phyloP scores from a whole-genome alignment of 2,888 invertebrate species.

The Rhyacophila evoluta region DNA sequence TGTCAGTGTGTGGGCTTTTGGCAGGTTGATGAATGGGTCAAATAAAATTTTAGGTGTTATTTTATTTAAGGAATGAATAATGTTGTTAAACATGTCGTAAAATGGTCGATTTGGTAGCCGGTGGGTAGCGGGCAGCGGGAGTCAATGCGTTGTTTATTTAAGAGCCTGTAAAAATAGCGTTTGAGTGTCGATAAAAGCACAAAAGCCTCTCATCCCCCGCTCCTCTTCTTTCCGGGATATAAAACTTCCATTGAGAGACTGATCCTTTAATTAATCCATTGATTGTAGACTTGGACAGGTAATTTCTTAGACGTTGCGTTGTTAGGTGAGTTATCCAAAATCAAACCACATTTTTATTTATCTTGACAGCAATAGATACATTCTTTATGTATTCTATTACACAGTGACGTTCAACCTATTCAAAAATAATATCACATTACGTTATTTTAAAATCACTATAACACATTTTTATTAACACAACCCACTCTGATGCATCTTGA shows the following conservation, averaged over 20 bases:
- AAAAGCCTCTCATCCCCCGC: background rate
- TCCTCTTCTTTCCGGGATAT: background rate
- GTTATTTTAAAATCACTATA: too few relatives aligned
- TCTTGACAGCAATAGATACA: background rate
- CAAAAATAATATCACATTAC: too few relatives aligned
- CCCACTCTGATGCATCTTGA: too few relatives aligned
- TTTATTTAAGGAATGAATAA: slow-evolving; percentile 14
- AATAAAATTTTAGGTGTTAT: slow-evolving; percentile 18
- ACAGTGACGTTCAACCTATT: too few relatives aligned
- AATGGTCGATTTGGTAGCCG: background rate
- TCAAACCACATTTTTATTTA: background rate
- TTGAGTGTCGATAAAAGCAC: slow-evolving; percentile 7
- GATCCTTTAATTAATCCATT: slow-evolving; percentile 12
- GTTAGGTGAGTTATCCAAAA: background rate
- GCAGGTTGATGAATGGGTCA: slow-evolving; percentile 9
- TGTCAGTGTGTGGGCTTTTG: slow-evolving; percentile 6
- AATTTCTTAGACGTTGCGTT: background rate
- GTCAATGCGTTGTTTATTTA: slow-evolving; percentile 1
- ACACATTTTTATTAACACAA: too few relatives aligned
- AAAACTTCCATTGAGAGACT: background rate
- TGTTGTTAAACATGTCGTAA: slow-evolving; percentile 22
- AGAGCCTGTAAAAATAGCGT: slow-evolving; percentile 7
- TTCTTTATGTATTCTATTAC: background rate
- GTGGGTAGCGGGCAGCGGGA: background rate
- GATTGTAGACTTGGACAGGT: background rate